Conservation (phyloP, 2,888 invertebrate genomes). For the Dasysyrphus tricinctus region DNA sequence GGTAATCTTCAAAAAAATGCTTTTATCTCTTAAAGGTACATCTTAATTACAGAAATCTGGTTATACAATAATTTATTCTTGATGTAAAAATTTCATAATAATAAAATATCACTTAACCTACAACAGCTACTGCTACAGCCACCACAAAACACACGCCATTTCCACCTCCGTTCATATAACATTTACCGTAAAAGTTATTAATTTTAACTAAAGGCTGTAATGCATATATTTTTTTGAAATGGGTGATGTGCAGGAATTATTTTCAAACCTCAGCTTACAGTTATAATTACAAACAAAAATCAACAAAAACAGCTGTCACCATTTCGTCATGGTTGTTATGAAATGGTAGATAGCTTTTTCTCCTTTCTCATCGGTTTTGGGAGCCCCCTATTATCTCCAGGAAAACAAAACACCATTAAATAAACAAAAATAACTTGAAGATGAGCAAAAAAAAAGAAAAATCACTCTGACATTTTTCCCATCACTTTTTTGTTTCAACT, state of each 20-base stretch:
- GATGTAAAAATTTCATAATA: slow-evolving; percentile 8
- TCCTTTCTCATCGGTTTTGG: neutral
- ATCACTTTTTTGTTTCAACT: neutral
- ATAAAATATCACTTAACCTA: slow-evolving; percentile 36
- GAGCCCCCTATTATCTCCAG: neutral
- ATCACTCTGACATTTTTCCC: slow-evolving; percentile 33
- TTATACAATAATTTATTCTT: slow-evolving; percentile 27
- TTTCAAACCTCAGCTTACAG: slow-evolving; percentile 1
- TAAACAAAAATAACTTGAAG: slow-evolving; percentile 5
- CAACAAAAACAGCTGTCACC: slow-evolving; percentile 40
- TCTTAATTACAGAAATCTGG: neutral
- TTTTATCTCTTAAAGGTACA: neutral
- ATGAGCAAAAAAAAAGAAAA: slow-evolving; percentile 21
- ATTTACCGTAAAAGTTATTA: slow-evolving; percentile 22
- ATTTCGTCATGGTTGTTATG: slow-evolving; percentile 44
- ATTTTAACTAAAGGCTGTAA: neutral
- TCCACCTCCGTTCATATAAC: neutral
- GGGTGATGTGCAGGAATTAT: slow-evolving; percentile 8
- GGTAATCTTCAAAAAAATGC: neutral
- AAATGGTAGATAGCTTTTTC: slow-evolving; percentile 37
- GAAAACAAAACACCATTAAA: neutral
- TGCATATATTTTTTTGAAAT: neutral
- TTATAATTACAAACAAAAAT: neutral
- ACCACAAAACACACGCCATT: neutral
- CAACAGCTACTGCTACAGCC: neutral